Evolutionary conservation across 1,140 invertebrate genomes (phyloP).

Genomic region (Carposina sasakii): DNA sequence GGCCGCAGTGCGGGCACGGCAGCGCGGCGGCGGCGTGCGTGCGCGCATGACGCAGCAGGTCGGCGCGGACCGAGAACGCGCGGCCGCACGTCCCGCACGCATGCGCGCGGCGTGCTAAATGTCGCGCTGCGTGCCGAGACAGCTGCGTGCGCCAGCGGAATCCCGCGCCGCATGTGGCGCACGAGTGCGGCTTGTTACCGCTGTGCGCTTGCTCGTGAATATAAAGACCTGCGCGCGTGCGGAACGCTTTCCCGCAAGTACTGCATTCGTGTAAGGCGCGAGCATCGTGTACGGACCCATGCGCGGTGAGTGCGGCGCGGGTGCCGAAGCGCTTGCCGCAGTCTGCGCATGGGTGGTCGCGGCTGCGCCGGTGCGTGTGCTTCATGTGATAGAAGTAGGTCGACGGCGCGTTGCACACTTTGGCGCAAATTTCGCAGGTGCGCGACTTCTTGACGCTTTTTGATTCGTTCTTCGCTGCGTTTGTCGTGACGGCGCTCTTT

Average conservation of each 20-base stretch:
- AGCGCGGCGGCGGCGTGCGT: slow-evolving; percentile 66
- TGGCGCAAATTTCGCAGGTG: slow-evolving; percentile 79
- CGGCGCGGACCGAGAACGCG: slow-evolving; percentile 69
- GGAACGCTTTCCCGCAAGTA: slow-evolving; percentile 71
- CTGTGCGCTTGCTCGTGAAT: slow-evolving; percentile 67
- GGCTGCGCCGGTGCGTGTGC: slow-evolving; percentile 73
- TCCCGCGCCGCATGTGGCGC: slow-evolving; percentile 58
- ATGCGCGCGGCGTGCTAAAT: slow-evolving; percentile 66
- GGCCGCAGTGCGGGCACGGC: slow-evolving; percentile 71
- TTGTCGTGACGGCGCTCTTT: too few species aligned
- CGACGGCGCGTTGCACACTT: slow-evolving; percentile 77
- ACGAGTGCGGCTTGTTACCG: slow-evolving; percentile 69
- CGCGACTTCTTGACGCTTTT: slow-evolving; percentile 65
- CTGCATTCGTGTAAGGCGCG: slow-evolving; percentile 69
- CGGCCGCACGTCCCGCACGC: slow-evolving; percentile 71
- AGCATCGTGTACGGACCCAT: slow-evolving; percentile 61
- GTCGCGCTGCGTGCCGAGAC: slow-evolving; percentile 62
- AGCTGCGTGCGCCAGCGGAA: slow-evolving; percentile 72
- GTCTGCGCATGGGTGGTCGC: slow-evolving; percentile 69
- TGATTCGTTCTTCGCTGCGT: slow-evolving; percentile 47
- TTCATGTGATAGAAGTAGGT: slow-evolving; percentile 76
- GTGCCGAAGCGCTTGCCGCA: slow-evolving; percentile 74
- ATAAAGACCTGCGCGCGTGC: slow-evolving; percentile 70
- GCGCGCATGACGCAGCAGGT: slow-evolving; percentile 67
- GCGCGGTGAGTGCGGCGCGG: slow-evolving; percentile 48